Conservation (phyloP, 2,797 vertebrate species). For the Botia kubotai region DNA sequence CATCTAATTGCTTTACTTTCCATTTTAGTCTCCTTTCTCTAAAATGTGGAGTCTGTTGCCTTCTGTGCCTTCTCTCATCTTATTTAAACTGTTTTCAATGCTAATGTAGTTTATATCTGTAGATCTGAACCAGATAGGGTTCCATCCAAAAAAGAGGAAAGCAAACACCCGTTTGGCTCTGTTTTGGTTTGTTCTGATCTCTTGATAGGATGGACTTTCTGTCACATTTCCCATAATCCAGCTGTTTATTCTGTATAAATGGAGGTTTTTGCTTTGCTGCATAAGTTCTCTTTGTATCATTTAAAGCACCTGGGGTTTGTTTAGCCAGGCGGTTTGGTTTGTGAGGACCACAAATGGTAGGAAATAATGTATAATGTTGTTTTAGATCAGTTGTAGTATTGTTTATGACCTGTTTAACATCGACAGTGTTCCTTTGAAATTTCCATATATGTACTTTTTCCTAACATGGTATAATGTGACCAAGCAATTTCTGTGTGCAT, state of each 20-base stretch:
- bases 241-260: constrained; percentile 7
- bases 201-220: constrained; percentile 44
- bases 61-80: neutral
- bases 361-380: neutral
- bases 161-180: constrained; percentile 32
- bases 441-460: neutral
- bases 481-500: neutral
- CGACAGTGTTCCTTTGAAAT: neutral
- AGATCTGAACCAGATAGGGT: constrained; percentile 30
- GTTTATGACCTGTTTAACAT: neutral
- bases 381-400: neutral
- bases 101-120: constrained; percentile 36
- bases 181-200: constrained; percentile 44
- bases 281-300: neutral
- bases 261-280: neutral
- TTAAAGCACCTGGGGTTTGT: neutral
- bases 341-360: too few relatives aligned
- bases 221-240: neutral
- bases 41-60: neutral
- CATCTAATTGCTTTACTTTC: constrained; percentile 8
- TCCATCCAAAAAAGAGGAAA: constrained; percentile 23
- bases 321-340: neutral
- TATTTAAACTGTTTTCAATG: constrained; percentile 19
- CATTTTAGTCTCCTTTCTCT: neutral
- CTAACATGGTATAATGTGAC: neutral